Base-by-base conservation (phyloP, 2,113 vertebrate species). In the Sardina pilchardus region DNA sequence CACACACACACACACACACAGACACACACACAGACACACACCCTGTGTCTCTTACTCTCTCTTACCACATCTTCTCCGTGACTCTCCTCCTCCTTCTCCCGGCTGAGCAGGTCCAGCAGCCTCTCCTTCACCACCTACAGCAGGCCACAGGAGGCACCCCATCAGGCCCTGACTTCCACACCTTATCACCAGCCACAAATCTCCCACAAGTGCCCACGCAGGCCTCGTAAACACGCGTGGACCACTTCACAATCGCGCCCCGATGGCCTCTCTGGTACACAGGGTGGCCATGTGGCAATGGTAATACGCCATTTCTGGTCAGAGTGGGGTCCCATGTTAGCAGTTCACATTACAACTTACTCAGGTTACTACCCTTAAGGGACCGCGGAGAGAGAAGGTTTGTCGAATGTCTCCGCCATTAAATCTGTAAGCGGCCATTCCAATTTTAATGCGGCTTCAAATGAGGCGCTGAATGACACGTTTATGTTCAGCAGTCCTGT, bases 61-160 rank as follows among this genome's bases (percentile, higher is more conserved):
- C 95, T 97, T 93, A 99, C 98, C 97, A 97, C 95, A 5, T 99
- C 98, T 88, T 99, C 98, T 1, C 96, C 96, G 0, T 95, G 97
- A 94, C 97, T 98, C 91, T 97, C 97, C 81, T 99, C 98, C 81
- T 99, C 98, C 10, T 98, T 97, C 50, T 99, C 98, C 90, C 96
- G 96, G 86, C 96, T 98, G 16, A 99, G 94, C 47, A 99, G 92
- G 88, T 99, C 97, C 95, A 99, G 90, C 53, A 99, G 90, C 88
- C 97, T 96, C 90, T 99, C 97, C 92, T 98, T 99, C 90, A 99
- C 96, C 90, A 99, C 96, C 98, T 99, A 78, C 26, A 2, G 95
- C 80, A 90, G 42, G 53, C 81, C 85, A 90, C 71, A 87, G 47
- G 19, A 36, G 67, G 12, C 30, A 75, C 56, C 19, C 1, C 56